Evolutionary conservation across 2,113 vertebrate genomes (phyloP).

Genomic region (Craseonycteris thonglongyai): DNA sequence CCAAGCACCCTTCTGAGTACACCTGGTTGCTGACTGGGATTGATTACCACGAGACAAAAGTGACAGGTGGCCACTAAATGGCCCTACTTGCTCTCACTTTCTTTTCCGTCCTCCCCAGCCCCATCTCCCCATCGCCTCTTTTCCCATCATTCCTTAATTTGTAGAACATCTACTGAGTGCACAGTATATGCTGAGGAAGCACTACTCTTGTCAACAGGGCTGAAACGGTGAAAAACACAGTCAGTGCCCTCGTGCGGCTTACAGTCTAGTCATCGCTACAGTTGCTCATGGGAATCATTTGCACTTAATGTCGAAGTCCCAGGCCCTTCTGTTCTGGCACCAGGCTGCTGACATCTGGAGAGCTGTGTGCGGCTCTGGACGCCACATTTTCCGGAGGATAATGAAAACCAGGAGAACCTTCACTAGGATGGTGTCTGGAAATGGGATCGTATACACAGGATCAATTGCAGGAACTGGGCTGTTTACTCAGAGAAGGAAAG

Average conservation of each 20-base stretch:
- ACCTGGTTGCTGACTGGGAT: fast-evolving
- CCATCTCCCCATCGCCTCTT: background rate
- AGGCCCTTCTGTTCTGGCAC: background rate
- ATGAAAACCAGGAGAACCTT: background rate
- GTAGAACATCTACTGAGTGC: background rate
- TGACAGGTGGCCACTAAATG: background rate
- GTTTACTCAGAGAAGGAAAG: background rate
- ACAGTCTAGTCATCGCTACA: background rate
- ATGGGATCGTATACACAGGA: background rate
- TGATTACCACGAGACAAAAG: background rate
- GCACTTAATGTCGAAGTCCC: background rate
- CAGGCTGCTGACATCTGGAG: background rate
- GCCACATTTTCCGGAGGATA: background rate
- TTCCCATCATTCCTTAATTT: background rate
- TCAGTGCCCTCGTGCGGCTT: background rate
- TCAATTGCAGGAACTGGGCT: background rate
- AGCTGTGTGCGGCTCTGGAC: background rate
- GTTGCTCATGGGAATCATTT: background rate
- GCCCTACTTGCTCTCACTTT: background rate
- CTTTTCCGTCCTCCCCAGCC: background rate
- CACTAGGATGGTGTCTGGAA: background rate
- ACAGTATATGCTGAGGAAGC: background rate
- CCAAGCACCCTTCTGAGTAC: background rate
- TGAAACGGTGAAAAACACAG: background rate
- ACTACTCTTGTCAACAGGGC: background rate